Conservation (phyloP, 1,140 invertebrate species). For the Teleopsis dalmanni region DNA sequence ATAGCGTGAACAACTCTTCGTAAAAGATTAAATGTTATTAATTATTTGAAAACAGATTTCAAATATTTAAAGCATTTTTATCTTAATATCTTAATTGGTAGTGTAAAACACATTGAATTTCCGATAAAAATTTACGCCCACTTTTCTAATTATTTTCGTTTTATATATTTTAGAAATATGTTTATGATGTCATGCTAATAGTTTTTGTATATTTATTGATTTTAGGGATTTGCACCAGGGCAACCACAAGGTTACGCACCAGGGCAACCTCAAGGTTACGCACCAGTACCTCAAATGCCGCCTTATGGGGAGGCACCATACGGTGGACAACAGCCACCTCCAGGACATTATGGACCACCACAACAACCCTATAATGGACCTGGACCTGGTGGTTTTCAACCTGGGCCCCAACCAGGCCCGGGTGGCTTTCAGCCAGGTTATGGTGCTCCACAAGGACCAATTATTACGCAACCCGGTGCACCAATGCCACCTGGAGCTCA, state of each 20-base stretch:
- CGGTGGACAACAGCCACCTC: constrained; percentile 10
- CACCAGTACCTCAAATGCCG: constrained; percentile 31
- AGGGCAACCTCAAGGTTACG: constrained; percentile 12
- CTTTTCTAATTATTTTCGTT: too few species aligned
- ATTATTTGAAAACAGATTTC: too few species aligned
- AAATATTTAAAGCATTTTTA: too few species aligned
- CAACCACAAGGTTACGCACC: constrained; percentile 11
- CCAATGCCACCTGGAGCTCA: constrained; percentile 6
- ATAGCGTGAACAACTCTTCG: too few species aligned
- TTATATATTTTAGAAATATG: too few species aligned
- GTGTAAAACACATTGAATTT: too few species aligned
- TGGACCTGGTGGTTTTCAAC: constrained; percentile 12
- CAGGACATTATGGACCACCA: constrained; percentile 13
- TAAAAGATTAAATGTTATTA: too few species aligned
- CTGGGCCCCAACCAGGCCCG: background rate
- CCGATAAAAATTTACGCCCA: too few species aligned
- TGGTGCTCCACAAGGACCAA: constrained; percentile 17
- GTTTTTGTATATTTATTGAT: background rate
- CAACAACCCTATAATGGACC: constrained; percentile 15
- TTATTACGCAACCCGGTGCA: constrained; percentile 32
- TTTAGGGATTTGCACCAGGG: constrained; percentile 27
- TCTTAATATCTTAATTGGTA: too few species aligned
- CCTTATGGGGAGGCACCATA: constrained; percentile 26
- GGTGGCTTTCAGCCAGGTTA: constrained; percentile 6
- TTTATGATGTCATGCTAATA: too few species aligned